These are phyloP conservation scores for Saccostrea glomerata DNA, from an alignment of 1,140 invertebrate genomes.

Conservation along the genomic window DNA sequence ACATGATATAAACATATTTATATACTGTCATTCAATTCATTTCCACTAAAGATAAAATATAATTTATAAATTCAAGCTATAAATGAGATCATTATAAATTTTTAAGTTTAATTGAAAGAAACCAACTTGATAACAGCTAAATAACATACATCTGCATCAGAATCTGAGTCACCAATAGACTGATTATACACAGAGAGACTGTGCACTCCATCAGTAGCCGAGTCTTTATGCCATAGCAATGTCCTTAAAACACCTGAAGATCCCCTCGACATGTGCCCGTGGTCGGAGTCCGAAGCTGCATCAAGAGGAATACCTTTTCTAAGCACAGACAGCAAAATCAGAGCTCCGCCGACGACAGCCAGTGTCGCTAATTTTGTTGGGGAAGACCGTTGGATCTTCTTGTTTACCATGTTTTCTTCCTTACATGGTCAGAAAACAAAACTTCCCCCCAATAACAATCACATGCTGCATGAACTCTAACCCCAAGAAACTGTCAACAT, in stretches of 20 bases:
- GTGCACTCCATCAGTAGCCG: not conserved
- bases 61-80: not conserved
- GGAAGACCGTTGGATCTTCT: not conserved
- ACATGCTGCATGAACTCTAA: constrained; percentile 19
- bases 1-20: not conserved
- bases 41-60: not conserved
- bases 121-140: not conserved
- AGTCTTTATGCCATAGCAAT: not conserved
- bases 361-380: not conserved
- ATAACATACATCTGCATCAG: not conserved
- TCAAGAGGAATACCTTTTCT: not conserved
- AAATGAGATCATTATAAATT: not conserved
- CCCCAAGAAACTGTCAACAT: not conserved
- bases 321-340: not conserved
- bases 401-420: not conserved
- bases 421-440: not conserved
- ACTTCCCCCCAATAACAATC: not conserved
- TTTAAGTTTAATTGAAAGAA: not conserved
- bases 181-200: not conserved
- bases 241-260: not conserved
- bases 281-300: not conserved
- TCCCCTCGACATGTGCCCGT: not conserved
- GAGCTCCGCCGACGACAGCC: not conserved
- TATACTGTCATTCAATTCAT: not conserved
- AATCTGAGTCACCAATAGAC: not conserved